A percentile compares a stretch with the other conserved stretches of the same genome.
These are phyloP conservation scores for Pica pica DNA, from an alignment of 2,113 vertebrate species.

Conservation along the genomic window DNA sequence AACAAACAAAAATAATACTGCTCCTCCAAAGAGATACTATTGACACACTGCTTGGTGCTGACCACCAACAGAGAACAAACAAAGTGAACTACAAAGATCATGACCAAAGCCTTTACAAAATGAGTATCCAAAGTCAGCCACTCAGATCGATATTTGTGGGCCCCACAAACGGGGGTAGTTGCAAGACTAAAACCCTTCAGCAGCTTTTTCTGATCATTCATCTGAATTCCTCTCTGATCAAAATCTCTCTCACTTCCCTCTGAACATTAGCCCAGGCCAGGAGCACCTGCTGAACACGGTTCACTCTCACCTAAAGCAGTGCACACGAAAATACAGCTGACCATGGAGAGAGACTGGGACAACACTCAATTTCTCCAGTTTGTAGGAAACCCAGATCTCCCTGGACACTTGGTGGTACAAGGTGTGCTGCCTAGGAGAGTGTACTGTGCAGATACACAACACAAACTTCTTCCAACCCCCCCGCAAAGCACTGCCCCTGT, in stretches of 20 bases:
- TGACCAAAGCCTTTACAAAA: neutral
- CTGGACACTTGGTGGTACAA: neutral
- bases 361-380: rapidly evolving
- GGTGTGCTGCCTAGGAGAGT: neutral
- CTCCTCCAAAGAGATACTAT: neutral
- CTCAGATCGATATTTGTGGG: rapidly evolving
- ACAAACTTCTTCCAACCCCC: neutral
- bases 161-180: neutral
- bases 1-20: neutral
- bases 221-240: neutral
- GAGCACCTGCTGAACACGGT: neutral
- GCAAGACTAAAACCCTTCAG: neutral
- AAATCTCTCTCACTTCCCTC: neutral
- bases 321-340: neutral
- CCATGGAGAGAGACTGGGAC: neutral
- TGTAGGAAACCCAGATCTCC: neutral
- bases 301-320: neutral
- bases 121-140: neutral
- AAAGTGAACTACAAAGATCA: neutral
- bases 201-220: neutral
- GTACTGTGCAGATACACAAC: rapidly evolving
- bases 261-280: neutral
- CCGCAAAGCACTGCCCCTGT: neutral
- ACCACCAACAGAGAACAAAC: neutral
- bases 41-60: neutral